These are phyloP conservation scores for Drosophila setosimentum DNA, from an alignment of 2,888 invertebrate species.

Conservation along the genomic window DNA sequence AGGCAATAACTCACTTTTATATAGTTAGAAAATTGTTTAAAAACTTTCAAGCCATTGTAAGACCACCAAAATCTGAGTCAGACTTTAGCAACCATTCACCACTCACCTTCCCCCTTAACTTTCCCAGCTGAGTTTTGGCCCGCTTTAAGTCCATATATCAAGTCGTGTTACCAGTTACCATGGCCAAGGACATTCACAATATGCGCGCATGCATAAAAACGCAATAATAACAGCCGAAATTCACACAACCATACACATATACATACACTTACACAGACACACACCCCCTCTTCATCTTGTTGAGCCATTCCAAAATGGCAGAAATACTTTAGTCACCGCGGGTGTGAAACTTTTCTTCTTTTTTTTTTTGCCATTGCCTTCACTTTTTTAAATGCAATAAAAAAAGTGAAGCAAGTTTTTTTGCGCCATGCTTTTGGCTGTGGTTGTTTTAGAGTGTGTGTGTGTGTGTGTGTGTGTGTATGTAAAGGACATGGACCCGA, in stretches of 20 bases:
- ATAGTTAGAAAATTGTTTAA: conserved; percentile 66
- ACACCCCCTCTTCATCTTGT: conserved; percentile 2
- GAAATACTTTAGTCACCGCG: conserved; percentile 73
- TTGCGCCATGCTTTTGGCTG: conserved; percentile 7
- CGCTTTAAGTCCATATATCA: conserved; percentile 76
- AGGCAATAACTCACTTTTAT: conserved; percentile 65
- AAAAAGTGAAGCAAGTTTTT: conserved; percentile 28
- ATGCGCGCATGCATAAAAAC: conserved; percentile 80
- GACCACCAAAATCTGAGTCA: conserved; percentile 35
- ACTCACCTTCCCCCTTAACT: not conserved
- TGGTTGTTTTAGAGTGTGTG: conserved; percentile 12
- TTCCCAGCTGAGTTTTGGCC: conserved; percentile 37
- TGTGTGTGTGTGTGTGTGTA: conserved; percentile 18
- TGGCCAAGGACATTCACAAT: conserved; percentile 80
- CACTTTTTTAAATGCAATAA: conserved; percentile 34
- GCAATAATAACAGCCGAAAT: conserved; percentile 72
- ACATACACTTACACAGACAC: conserved; percentile 5
- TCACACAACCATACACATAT: conserved; percentile 14
- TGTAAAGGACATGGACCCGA: conserved; percentile 30
- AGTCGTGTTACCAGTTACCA: conserved; percentile 59
- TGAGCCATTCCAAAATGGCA: conserved; percentile 36
- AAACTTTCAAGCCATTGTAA: conserved; percentile 61
- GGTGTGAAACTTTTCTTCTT: conserved; percentile 61
- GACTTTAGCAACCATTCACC: conserved; percentile 23
- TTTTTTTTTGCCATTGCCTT: conserved; percentile 29